Percentiles rank a stretch among this genome's conserved stretches.
phyloP scores from a whole-genome alignment of 1,140 invertebrate species.

The Gonioctena quinquepunctata region DNA sequence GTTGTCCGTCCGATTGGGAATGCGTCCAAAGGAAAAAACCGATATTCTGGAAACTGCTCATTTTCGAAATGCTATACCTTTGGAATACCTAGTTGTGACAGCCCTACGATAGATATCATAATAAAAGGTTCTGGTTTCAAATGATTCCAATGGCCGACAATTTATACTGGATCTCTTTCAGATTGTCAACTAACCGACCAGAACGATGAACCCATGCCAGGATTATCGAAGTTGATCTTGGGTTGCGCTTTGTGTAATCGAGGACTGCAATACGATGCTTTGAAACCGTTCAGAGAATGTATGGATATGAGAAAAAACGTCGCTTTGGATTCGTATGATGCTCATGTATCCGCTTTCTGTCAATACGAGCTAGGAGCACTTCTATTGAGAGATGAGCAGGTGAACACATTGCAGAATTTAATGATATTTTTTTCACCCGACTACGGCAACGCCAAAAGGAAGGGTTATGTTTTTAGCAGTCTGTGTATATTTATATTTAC shows the following conservation, averaged over 20 bases:
- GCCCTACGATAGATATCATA: conserved; percentile 57
- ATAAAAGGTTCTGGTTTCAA: no score
- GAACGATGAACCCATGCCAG: conserved; percentile 61
- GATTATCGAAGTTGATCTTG: conserved; percentile 61
- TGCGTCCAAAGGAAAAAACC: not conserved
- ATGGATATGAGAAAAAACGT: conserved; percentile 52
- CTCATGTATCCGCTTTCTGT: conserved; percentile 70
- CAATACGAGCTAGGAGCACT: conserved; percentile 67
- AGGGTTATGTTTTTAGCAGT: no score
- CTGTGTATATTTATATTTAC: no score
- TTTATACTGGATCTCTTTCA: no score
- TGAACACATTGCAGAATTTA: no score
- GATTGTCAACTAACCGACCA: conserved; percentile 42
- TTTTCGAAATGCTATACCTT: conserved; percentile 72
- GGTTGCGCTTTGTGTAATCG: conserved; percentile 60
- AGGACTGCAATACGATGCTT: conserved; percentile 57
- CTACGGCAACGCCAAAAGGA: no score
- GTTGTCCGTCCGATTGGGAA: conserved; percentile 35
- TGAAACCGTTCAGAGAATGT: conserved; percentile 60
- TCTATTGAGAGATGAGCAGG: conserved; percentile 59
- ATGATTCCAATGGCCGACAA: no score
- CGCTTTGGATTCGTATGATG: conserved; percentile 57
- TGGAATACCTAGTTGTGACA: conserved; percentile 71
- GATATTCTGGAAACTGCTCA: conserved; percentile 63
- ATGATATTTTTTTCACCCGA: no score